phyloP scores from a whole-genome alignment of 2,113 vertebrate genomes.

The Ageneiosus marmoratus region DNA sequence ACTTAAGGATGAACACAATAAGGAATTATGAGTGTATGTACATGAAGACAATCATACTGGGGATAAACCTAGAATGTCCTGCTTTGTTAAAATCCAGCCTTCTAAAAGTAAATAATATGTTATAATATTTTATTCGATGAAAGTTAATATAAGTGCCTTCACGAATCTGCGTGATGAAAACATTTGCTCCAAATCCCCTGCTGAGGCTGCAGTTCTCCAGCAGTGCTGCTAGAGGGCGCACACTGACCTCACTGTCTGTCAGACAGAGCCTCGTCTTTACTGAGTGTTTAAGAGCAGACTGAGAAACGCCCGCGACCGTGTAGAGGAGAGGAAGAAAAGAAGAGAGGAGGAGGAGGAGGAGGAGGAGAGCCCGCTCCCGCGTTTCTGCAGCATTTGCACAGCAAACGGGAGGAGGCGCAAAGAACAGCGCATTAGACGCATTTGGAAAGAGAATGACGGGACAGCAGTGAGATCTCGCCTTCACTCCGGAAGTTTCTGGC shows the following conservation, averaged over 20 bases:
- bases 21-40: too few species aligned
- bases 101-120: not conserved
- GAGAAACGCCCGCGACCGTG: not conserved
- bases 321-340: not conserved
- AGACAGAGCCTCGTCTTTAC: not conserved
- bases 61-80: not conserved
- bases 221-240: conserved; percentile 10
- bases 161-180: not conserved
- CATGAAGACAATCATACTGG: too few species aligned
- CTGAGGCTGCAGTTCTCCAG: not conserved
- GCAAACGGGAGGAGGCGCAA: not conserved
- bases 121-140: not conserved
- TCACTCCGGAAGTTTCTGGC: conserved; percentile 12
- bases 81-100: not conserved
- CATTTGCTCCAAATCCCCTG: not conserved
- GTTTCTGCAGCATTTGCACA: not conserved
- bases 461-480: not conserved
- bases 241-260: not conserved
- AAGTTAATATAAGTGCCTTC: not conserved
- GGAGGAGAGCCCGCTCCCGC: not conserved
- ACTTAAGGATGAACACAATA: too few species aligned
- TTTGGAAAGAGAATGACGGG: not conserved
- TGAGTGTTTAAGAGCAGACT: not conserved
- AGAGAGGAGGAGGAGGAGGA: not conserved
- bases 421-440: not conserved